These are phyloP conservation scores for Isurus oxyrinchus DNA, from an alignment of 2,113 vertebrate genomes.

Conservation along the genomic window DNA sequence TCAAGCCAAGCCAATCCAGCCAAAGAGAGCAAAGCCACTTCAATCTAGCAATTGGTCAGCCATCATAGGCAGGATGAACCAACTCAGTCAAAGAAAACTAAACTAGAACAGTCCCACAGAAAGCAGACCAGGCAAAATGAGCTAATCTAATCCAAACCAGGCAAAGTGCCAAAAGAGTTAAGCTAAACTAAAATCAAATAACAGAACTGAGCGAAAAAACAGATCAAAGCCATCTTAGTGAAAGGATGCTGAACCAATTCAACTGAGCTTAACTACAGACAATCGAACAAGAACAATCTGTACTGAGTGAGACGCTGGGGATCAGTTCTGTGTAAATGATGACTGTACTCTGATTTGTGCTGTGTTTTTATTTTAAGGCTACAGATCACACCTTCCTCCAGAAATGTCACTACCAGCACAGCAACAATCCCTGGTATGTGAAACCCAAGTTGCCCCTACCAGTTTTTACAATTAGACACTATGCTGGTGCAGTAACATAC, in stretches of 20 bases:
- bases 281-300: background rate
- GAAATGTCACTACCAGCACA: conserved; percentile 88
- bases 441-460: conserved; percentile 83
- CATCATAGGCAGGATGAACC: background rate
- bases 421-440: conserved; percentile 64
- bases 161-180: background rate
- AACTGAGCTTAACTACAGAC: background rate
- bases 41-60: background rate
- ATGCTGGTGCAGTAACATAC: conserved; percentile 81
- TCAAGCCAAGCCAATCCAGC: no score
- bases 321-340: background rate
- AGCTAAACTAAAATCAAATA: background rate
- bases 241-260: background rate
- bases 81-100: background rate
- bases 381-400: conserved; percentile 92
- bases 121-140: background rate
- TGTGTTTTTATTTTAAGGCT: conserved; percentile 55
- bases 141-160: background rate
- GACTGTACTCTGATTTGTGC: background rate
- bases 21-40: no score
- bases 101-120: background rate
- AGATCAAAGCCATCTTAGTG: background rate
- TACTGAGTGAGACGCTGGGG: no score
- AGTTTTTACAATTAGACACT: conserved; percentile 80
- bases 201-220: background rate